Percentiles rank a stretch among this genome's conserved stretches.
These are phyloP conservation scores for Amyelois transitella DNA, from an alignment of 1,140 invertebrate species.

Conservation along the genomic window DNA sequence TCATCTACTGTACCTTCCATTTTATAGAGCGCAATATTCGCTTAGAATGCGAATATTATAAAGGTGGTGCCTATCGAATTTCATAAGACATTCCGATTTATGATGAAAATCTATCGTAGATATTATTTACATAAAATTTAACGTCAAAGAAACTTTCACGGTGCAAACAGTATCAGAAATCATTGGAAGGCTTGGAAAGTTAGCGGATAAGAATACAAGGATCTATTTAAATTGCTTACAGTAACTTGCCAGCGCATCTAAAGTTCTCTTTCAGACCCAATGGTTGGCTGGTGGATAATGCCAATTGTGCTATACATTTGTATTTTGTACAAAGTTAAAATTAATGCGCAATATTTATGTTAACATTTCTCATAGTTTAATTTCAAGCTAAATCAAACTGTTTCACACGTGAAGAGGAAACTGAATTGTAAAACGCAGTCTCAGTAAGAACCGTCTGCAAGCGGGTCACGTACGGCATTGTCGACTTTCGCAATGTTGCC, in stretches of 20 bases:
- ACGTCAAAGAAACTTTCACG: too few relatives aligned
- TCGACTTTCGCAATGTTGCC: constrained; percentile 69
- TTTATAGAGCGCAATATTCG: not conserved
- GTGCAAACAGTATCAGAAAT: too few relatives aligned
- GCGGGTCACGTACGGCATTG: constrained; percentile 55
- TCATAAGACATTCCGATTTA: not conserved
- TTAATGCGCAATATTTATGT: too few relatives aligned
- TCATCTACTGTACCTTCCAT: constrained; percentile 11
- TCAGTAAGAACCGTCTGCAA: constrained; percentile 47
- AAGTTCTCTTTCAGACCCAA: too few relatives aligned
- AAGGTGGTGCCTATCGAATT: not conserved
- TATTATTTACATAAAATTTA: not conserved
- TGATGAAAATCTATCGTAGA: not conserved
- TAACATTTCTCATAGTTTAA: not conserved
- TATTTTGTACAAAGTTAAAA: too few relatives aligned
- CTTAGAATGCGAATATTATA: too few relatives aligned
- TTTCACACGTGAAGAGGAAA: constrained; percentile 27
- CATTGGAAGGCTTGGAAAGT: too few relatives aligned
- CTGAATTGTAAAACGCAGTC: constrained; percentile 35
- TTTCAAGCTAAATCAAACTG: not conserved
- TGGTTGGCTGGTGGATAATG: too few relatives aligned
- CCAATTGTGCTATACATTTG: too few relatives aligned
- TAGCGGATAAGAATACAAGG: too few relatives aligned
- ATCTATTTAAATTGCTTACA: too few relatives aligned
- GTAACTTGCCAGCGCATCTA: too few relatives aligned